phyloP scores from a whole-genome alignment of 2,888 invertebrate species.

The Ariolimax columbianus region DNA sequence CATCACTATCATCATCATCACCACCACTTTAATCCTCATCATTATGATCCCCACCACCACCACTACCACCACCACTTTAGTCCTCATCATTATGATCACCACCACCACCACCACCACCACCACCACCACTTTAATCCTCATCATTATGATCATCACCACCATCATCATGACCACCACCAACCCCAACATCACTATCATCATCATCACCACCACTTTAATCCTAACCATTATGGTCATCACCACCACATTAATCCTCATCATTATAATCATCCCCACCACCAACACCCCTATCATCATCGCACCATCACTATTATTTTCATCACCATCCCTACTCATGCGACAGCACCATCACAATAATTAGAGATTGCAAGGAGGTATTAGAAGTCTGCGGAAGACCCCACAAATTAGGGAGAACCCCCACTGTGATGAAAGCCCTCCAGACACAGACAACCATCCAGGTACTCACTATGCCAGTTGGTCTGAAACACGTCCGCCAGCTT shows the following conservation, averaged over 20 bases:
- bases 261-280: neutral
- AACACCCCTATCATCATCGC: neutral
- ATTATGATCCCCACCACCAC: neutral
- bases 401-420: too few relatives aligned
- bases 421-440: too few relatives aligned
- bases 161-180: too few relatives aligned
- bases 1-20: neutral
- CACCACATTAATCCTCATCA: neutral
- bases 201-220: neutral
- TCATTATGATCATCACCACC: too few relatives aligned
- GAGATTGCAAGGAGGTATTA: too few relatives aligned
- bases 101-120: neutral
- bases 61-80: neutral
- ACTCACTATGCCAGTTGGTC: slow-evolving; percentile 97
- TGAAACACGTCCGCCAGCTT: slow-evolving; percentile 93
- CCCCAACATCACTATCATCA: neutral
- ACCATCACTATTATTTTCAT: neutral
- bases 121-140: too few relatives aligned
- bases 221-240: neutral
- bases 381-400: too few relatives aligned
- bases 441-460: too few relatives aligned
- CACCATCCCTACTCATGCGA: too few relatives aligned
- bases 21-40: neutral
- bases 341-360: too few relatives aligned
- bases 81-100: too few relatives aligned